A percentile compares a stretch with the other conserved stretches of the same genome.
These are phyloP conservation scores for Dendrocincla fuliginosa DNA, from an alignment of 2,797 vertebrate species.

Conservation along the genomic window DNA sequence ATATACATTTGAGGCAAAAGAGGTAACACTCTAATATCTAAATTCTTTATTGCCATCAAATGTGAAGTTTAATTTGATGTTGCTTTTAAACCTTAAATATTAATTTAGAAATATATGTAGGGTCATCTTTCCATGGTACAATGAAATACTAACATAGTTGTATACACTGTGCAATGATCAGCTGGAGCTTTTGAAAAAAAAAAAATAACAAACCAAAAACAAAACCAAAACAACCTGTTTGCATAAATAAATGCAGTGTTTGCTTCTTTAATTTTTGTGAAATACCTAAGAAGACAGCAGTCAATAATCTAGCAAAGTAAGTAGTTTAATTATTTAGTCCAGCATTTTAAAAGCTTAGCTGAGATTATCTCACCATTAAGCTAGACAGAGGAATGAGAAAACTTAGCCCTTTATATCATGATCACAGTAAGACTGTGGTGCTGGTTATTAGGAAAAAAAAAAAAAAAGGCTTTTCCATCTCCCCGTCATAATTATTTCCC, in stretches of 20 bases:
- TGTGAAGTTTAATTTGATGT: neutral
- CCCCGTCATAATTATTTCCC: neutral
- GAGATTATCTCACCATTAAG: neutral
- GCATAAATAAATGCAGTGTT: neutral
- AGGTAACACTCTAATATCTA: neutral
- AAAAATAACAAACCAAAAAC: neutral
- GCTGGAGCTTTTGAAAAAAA: neutral
- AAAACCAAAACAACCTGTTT: neutral
- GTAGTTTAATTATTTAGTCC: neutral
- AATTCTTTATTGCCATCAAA: neutral
- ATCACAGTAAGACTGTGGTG: neutral
- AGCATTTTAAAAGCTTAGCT: neutral
- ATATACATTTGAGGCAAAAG: neutral
- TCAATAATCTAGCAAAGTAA: neutral
- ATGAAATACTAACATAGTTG: neutral
- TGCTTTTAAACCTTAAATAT: neutral
- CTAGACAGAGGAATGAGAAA: neutral
- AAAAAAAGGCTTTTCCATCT: neutral
- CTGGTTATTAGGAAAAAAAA: neutral
- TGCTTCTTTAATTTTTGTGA: neutral
- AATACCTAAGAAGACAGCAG: neutral
- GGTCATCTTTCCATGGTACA: neutral
- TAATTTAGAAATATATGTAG: neutral
- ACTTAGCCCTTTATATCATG: neutral
- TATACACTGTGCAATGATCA: neutral